Percentiles rank a stretch among this genome's conserved stretches.
Evolutionary conservation across 2,797 vertebrate species (phyloP).

Genomic region (Orestias chungarensis): DNA sequence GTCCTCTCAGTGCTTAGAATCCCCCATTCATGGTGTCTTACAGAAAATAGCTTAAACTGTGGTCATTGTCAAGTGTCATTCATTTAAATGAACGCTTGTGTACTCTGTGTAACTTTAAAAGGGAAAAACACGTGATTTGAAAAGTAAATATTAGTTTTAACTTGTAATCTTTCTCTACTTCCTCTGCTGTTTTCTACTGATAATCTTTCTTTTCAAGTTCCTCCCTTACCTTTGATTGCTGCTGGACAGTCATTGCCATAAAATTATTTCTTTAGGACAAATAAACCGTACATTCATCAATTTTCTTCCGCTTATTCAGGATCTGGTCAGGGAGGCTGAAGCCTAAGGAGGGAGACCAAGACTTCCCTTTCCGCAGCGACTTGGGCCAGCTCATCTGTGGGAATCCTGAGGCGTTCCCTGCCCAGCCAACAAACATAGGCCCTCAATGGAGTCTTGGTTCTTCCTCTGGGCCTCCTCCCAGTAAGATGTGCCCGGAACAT

Average conservation of each 20-base stretch:
- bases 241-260: not conserved
- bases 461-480: no score
- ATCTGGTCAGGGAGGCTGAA: no score
- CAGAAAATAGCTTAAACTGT: not conserved
- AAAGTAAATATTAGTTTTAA: constrained; percentile 36
- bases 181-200: constrained; percentile 3
- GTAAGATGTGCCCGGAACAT: no score
- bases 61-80: not conserved
- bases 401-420: no score
- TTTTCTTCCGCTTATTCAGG: no score
- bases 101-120: constrained; percentile 11
- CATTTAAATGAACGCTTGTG: not conserved
- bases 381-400: no score
- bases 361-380: no score
- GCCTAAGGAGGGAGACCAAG: no score
- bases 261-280: no score
- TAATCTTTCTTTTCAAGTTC: not conserved
- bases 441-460: no score
- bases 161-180: constrained; percentile 6
- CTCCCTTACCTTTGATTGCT: not conserved
- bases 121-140: constrained; percentile 40
- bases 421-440: no score
- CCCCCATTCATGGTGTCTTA: not conserved
- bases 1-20: constrained; percentile 4
- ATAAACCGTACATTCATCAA: no score